A percentile compares a stretch with the other conserved stretches of the same genome.
These are phyloP conservation scores for Heliconius aoede DNA, from an alignment of 2,888 invertebrate species.

Conservation along the genomic window DNA sequence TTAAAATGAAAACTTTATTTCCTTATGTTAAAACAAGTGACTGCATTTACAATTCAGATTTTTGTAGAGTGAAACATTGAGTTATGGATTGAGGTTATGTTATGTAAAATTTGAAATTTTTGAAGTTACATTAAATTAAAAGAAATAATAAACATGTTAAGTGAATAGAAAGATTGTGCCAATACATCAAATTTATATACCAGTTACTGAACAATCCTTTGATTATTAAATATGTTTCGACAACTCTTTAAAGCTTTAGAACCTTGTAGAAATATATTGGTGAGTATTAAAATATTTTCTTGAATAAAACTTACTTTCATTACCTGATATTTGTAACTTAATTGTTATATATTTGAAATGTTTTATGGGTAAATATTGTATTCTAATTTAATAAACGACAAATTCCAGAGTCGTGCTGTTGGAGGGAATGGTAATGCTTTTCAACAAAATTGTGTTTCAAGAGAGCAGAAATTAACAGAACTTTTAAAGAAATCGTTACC, in stretches of 20 bases:
- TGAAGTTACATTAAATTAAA: constrained; percentile 11
- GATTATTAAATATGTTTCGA: constrained; percentile 66
- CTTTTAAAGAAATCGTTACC: constrained; percentile 80
- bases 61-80: background rate
- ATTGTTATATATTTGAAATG: background rate
- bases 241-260: constrained; percentile 64
- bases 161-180: constrained; percentile 5
- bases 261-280: constrained; percentile 67
- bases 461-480: constrained; percentile 69
- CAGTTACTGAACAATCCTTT: background rate
- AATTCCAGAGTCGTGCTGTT: constrained; percentile 57
- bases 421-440: constrained; percentile 60
- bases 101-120: constrained; percentile 35
- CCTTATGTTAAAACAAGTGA: background rate
- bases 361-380: background rate
- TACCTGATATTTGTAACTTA: background rate
- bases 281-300: constrained; percentile 51
- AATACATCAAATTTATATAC: background rate
- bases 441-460: constrained; percentile 65
- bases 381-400: background rate
- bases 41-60: background rate
- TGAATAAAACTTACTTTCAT: background rate
- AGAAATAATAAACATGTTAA: constrained; percentile 28
- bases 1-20: background rate
- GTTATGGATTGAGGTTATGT: constrained; percentile 38